These are phyloP conservation scores for Drosophila sechellia DNA, from an alignment of 1,140 invertebrate species.

Conservation along the genomic window DNA sequence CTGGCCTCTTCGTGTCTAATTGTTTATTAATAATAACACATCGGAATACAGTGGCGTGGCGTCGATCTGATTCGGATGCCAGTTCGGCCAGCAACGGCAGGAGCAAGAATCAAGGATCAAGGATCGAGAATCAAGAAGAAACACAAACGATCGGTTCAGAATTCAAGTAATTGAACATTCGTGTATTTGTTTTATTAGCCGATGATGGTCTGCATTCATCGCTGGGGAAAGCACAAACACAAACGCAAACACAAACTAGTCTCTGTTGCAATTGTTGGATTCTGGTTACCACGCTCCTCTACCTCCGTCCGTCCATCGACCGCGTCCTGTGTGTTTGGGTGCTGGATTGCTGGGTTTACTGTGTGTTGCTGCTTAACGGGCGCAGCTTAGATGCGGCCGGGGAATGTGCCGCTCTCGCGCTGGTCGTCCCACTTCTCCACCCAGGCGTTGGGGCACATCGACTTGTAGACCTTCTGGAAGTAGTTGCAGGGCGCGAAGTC, in stretches of 20 bases:
- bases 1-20: conserved; percentile 23
- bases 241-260: conserved; percentile 27
- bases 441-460: conserved; percentile 96
- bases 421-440: conserved; percentile 96
- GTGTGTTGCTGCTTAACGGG: too few relatives aligned
- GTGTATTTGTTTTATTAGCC: conserved; percentile 57
- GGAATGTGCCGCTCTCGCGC: conserved; percentile 91
- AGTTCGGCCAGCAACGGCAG: conserved; percentile 6
- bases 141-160: conserved; percentile 40
- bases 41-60: conserved; percentile 38
- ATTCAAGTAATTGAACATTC: conserved; percentile 58
- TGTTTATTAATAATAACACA: conserved; percentile 40
- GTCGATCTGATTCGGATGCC: conserved; percentile 7
- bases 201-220: conserved; percentile 33
- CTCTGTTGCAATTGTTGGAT: conserved; percentile 37
- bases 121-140: conserved; percentile 24
- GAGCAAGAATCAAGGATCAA: conserved; percentile 6
- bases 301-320: conserved; percentile 6
- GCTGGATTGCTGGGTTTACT: background rate
- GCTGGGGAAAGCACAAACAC: conserved; percentile 38
- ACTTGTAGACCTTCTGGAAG: conserved; percentile 94
- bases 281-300: conserved; percentile 11
- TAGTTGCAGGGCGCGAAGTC: conserved; percentile 96
- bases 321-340: conserved; percentile 26
- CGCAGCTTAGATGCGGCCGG: conserved; percentile 88